Evolutionary conservation across 1,140 invertebrate species (phyloP).

Genomic region (Drosophila lacertosa): DNA sequence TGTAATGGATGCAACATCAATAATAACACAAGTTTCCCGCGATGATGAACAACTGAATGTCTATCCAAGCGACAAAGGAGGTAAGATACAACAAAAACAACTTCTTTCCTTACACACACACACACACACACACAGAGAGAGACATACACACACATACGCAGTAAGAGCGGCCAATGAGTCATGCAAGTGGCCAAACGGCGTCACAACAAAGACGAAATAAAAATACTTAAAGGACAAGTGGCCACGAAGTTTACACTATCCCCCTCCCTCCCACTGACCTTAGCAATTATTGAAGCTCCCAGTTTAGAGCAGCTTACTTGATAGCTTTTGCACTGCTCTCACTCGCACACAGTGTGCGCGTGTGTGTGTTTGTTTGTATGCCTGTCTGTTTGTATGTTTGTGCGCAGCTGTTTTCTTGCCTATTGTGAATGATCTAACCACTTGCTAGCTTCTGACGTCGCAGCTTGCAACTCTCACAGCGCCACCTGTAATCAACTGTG

Average conservation of each 20-base stretch:
- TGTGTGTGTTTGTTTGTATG: not conserved
- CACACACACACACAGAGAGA: conserved; percentile 13
- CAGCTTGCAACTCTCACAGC: conserved; percentile 55
- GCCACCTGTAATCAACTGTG: conserved; percentile 76
- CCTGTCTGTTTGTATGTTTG: conserved; percentile 5
- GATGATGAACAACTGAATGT: conserved; percentile 97
- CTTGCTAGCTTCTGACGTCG: conserved; percentile 67
- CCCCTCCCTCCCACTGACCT: conserved; percentile 23
- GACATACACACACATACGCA: not conserved
- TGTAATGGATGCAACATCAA: conserved; percentile 99
- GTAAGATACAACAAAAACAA: conserved; percentile 57
- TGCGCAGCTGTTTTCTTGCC: conserved; percentile 49
- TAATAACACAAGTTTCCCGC: conserved; percentile 98
- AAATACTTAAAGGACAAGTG: conserved; percentile 58
- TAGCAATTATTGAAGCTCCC: conserved; percentile 32
- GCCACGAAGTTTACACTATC: conserved; percentile 30
- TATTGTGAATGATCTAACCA: conserved; percentile 74
- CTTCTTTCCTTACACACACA: not conserved
- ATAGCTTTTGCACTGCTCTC: conserved; percentile 15
- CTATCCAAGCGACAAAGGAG: conserved; percentile 96
- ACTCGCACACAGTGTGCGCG: conserved; percentile 4
- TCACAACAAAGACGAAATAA: conserved; percentile 77
- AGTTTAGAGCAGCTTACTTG: not conserved
- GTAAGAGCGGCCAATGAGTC: conserved; percentile 55
- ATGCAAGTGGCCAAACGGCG: conserved; percentile 55